Conservation (phyloP, 2,888 invertebrate genomes). For the Chrysopilus asiliformis region DNA sequence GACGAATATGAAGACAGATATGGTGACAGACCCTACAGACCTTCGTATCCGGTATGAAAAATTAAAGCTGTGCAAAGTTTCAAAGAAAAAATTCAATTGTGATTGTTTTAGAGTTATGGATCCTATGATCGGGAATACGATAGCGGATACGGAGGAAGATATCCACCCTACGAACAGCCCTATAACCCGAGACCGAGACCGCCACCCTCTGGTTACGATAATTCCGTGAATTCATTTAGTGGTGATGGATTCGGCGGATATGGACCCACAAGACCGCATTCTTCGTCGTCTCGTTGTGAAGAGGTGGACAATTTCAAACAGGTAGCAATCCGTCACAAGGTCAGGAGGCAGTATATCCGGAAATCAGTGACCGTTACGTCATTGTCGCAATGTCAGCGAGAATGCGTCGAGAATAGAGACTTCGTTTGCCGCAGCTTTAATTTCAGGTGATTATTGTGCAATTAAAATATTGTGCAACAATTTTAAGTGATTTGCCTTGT, state of each 20-base stretch:
- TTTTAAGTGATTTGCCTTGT: slow-evolving; percentile 4
- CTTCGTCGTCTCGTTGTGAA: slow-evolving; percentile 58
- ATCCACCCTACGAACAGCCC: slow-evolving; percentile 27
- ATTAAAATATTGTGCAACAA: neutral
- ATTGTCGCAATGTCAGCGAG: slow-evolving; percentile 68
- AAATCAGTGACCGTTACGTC: slow-evolving; percentile 59
- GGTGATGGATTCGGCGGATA: slow-evolving; percentile 31
- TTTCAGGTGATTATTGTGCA: slow-evolving; percentile 44
- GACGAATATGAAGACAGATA: slow-evolving; percentile 35
- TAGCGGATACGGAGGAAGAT: slow-evolving; percentile 22
- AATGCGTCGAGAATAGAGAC: slow-evolving; percentile 68
- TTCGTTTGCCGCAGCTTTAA: slow-evolving; percentile 81
- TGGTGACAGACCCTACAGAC: slow-evolving; percentile 17
- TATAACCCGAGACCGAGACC: slow-evolving; percentile 31
- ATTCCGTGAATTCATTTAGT: slow-evolving; percentile 28
- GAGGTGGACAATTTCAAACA: slow-evolving; percentile 72
- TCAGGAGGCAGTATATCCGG: slow-evolving; percentile 64
- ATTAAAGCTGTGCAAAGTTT: neutral
- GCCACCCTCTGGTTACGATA: slow-evolving; percentile 24
- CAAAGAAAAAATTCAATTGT: slow-evolving; percentile 4
- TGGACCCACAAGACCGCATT: slow-evolving; percentile 33
- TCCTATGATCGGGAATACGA: slow-evolving; percentile 32
- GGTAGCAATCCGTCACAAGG: slow-evolving; percentile 61
- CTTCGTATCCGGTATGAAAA: slow-evolving; percentile 8
- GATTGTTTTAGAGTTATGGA: slow-evolving; percentile 12